Evolutionary conservation across 2,888 invertebrate genomes (phyloP).

Genomic region (Drosophila pseudotakahashii): DNA sequence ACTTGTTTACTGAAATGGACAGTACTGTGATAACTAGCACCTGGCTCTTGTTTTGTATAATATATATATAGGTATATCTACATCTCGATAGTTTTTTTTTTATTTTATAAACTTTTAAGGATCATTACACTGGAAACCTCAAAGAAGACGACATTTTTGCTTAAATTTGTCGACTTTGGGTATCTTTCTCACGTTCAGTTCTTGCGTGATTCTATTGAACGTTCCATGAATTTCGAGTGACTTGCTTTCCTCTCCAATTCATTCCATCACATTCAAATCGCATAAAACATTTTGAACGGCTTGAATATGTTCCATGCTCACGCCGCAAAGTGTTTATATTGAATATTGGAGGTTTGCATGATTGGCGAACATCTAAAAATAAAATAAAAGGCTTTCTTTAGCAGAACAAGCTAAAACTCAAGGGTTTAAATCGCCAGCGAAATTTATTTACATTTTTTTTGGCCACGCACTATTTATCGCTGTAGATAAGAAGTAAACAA

Average conservation of each 20-base stretch:
- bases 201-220: slow-evolving; percentile 12
- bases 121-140: background rate
- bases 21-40: too few species aligned
- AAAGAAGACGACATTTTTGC: background rate
- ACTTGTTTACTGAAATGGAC: background rate
- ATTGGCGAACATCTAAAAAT: slow-evolving; percentile 5
- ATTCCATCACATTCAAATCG: slow-evolving; percentile 60
- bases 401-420: background rate
- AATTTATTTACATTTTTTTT: slow-evolving; percentile 48
- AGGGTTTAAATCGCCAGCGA: too few species aligned
- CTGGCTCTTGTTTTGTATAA: background rate
- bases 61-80: background rate
- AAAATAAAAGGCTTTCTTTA: slow-evolving; percentile 16
- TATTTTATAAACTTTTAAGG: background rate
- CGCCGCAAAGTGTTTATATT: slow-evolving; percentile 34
- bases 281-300: slow-evolving; percentile 53
- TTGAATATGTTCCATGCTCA: slow-evolving; percentile 43
- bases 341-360: slow-evolving; percentile 6
- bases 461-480: slow-evolving; percentile 12
- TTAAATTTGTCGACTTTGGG: background rate
- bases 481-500: slow-evolving; percentile 8
- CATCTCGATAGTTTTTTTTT: too few species aligned
- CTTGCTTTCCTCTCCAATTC: slow-evolving; percentile 3
- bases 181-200: slow-evolving; percentile 23
- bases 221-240: slow-evolving; percentile 12